Evolutionary conservation across 2,113 vertebrate genomes (phyloP), one percentile per base, ranked within the genome.

Genomic region (Colaptes auratus): DNA sequence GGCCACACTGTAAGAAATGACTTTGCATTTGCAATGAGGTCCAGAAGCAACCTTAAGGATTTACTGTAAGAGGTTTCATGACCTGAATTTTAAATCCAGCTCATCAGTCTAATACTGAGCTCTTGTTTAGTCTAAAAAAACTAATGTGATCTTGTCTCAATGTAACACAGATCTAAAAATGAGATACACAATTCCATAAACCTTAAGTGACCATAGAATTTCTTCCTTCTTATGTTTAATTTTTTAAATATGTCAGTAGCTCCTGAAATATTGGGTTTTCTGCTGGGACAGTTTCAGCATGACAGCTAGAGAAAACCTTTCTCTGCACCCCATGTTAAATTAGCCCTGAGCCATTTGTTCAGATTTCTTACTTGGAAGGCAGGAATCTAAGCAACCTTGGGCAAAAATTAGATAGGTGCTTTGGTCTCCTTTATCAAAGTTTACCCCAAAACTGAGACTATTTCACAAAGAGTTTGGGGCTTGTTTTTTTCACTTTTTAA

Each of bases 111-210:
- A 25, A 89, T 36, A 7, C 28, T 63, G 24, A 71, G 19, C 16
- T 59, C n/a, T 39, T 60, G 19, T 63, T 56, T 85, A 67, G 21
- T 25, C 52, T 79, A 77, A 18, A 73, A 85, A 60, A 77, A 15
- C 24, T 56, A 1, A 50, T 63, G 23, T 19, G 28, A 48, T 35
- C 24, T 13, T 28, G 2, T 55, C 15, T 76, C 44, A 31, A 0
- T 28, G 21, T 66, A 61, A 46, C 17, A 70, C 12, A 28, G 50
- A 70, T 15, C 20, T 76, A 56, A 85, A 91, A 60, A 1, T 2
- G 39, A 36, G 9, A 17, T 21, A 5, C 23, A 9, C 9, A 56
- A 4, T 79, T 82, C 31, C 60, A 28, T 64, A 70, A 79, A 76
- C 17, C 59, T 66, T 59, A 52, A 67, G 50, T 61, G 15, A 11